Conservation (phyloP, 2,113 vertebrate genomes). For the Mobula hypostoma region DNA sequence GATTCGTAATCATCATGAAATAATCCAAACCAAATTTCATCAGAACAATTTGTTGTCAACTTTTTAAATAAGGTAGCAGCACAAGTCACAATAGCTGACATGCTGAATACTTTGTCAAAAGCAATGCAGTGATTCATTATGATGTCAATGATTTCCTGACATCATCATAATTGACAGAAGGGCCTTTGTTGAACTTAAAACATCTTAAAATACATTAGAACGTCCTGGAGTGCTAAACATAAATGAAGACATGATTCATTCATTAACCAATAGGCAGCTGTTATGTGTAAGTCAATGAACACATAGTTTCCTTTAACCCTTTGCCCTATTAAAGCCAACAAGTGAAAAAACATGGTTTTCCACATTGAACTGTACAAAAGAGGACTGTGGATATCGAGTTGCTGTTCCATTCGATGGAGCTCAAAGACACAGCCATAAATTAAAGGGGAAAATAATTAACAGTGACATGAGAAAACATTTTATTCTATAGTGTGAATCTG, state of each 20-base stretch:
- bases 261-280: not conserved
- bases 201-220: not conserved
- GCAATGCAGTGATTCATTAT: not conserved
- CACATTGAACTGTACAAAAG: not conserved
- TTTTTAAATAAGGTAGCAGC: not conserved
- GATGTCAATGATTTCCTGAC: slow-evolving; percentile 22
- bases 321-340: not conserved
- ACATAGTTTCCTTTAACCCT: not conserved
- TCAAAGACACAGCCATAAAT: too few species aligned
- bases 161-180: slow-evolving; percentile 26
- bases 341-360: not conserved
- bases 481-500: too few species aligned
- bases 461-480: too few species aligned
- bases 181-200: slow-evolving; percentile 10
- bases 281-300: not conserved
- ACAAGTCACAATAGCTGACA: not conserved
- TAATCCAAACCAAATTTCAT: not conserved
- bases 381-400: too few species aligned
- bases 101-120: not conserved
- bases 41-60: not conserved
- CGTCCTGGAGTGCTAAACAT: not conserved
- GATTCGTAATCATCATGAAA: not conserved
- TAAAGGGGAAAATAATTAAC: too few species aligned
- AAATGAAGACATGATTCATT: not conserved
- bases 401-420: too few species aligned